Evolutionary conservation across 2,113 vertebrate species (phyloP).

Genomic region (Cervus canadensis): DNA sequence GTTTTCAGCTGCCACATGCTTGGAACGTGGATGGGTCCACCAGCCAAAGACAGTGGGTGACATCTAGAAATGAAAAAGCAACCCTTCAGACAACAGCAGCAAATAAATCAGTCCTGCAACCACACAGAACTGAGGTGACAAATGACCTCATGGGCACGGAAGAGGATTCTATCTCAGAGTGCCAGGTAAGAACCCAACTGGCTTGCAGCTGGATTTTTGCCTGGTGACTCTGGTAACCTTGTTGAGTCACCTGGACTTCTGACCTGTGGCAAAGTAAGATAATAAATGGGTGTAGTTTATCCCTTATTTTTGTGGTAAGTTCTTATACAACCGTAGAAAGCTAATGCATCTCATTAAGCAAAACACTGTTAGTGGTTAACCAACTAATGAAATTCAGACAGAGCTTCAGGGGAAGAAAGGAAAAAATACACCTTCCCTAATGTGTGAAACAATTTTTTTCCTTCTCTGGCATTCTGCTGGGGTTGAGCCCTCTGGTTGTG

Average conservation of each 20-base stretch:
- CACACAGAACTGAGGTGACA: neutral
- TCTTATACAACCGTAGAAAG: neutral
- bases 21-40: neutral
- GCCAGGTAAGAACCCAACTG: neutral
- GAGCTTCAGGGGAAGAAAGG: neutral
- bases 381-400: neutral
- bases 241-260: neutral
- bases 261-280: neutral
- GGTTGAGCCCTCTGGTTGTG: neutral
- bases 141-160: no score
- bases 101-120: neutral
- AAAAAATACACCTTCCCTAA: neutral
- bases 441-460: neutral
- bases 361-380: neutral
- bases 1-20: neutral
- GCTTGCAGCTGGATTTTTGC: neutral
- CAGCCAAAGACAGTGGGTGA: neutral
- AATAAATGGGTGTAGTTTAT: neutral
- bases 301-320: neutral
- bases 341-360: neutral
- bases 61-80: neutral
- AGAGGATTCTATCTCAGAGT: neutral
- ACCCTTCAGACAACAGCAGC: neutral
- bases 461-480: neutral
- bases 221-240: neutral